Evolutionary conservation across 2,888 invertebrate species (phyloP).

Genomic region (Andricus curvator): DNA sequence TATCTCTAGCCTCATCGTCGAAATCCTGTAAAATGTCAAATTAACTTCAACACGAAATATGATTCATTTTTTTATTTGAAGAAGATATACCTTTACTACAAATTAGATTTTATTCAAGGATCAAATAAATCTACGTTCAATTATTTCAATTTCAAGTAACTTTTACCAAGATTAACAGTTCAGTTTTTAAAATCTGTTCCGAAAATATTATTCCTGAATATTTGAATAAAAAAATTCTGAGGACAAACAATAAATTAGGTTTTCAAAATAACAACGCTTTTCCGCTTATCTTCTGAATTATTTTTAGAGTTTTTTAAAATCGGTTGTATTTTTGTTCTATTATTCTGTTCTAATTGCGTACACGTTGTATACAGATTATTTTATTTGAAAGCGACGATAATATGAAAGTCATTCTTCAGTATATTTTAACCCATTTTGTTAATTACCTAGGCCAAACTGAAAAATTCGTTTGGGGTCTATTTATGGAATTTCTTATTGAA

Average conservation of each 20-base stretch:
- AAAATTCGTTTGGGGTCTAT: too few relatives aligned
- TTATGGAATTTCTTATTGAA: too few relatives aligned
- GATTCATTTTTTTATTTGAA: neutral
- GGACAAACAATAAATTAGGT: too few relatives aligned
- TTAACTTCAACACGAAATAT: neutral
- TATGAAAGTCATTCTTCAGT: neutral
- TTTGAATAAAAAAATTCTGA: neutral
- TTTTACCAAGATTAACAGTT: neutral
- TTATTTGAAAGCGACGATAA: neutral
- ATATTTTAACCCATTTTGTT: neutral
- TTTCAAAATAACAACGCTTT: neutral
- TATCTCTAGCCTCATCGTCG: conserved; percentile 90
- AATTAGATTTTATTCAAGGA: neutral
- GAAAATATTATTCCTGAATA: neutral
- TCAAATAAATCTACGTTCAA: too few relatives aligned
- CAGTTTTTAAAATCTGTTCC: neutral
- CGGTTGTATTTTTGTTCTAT: too few relatives aligned
- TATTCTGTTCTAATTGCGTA: too few relatives aligned
- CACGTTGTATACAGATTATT: too few relatives aligned
- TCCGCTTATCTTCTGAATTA: neutral
- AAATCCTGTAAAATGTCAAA: conserved; percentile 82
- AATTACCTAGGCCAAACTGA: neutral
- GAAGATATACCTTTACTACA: neutral
- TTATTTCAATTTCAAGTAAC: too few relatives aligned
- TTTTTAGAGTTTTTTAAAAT: too few relatives aligned